Evolutionary conservation across 1,140 invertebrate species (phyloP), one percentile per base, ranked within the genome.

Genomic region (Lepidotrigona ventralis): DNA sequence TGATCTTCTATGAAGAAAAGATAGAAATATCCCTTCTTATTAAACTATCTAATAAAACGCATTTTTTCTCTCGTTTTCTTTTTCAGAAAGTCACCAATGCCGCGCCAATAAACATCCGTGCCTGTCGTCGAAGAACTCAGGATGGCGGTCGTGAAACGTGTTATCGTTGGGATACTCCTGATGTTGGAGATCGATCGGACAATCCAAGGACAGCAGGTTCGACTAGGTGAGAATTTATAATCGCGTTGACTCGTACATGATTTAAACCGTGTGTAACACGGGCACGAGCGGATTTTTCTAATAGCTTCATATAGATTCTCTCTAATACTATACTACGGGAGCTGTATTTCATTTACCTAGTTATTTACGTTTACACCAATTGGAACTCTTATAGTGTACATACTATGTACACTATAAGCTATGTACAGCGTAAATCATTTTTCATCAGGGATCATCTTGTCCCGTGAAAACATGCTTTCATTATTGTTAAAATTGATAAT

Each of bases 51-150:
- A 9, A 46, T 8, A 46, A 46, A 46, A 46, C 39, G 39, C 39
- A 46, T 8, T 8, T 46, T 8, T 8, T 39, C 9, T 46, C 0
- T 46, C 6, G 9, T 46, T 14, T 87, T 90, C 76, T 88, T 77
- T 93, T 93, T 56, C 91, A 93, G 92, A 82, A 79, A 82, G 69
- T 85, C 73, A 86, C 86, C 87, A 80, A 92, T 92, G 91, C 83
- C 85, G 83, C 82, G 85, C 73, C 86, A 89, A 53, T 90, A 88
- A 87, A 81, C 83, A 77, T 29, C 70, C 75, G 77, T 54, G 72
- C 78, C 81, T 85, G 83, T 86, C 75, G 83, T 83, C 84, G 81
- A 86, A 81, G 76, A 70, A 85, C 77, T 88, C 89, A 89, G 88
- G 84, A 93, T 93, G 92, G 90, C 89, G 87, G 84, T 89, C 84